A percentile compares a stretch with the other conserved stretches of the same genome.
phyloP scores from a whole-genome alignment of 2,113 vertebrate genomes.

The Empidonax alnorum region DNA sequence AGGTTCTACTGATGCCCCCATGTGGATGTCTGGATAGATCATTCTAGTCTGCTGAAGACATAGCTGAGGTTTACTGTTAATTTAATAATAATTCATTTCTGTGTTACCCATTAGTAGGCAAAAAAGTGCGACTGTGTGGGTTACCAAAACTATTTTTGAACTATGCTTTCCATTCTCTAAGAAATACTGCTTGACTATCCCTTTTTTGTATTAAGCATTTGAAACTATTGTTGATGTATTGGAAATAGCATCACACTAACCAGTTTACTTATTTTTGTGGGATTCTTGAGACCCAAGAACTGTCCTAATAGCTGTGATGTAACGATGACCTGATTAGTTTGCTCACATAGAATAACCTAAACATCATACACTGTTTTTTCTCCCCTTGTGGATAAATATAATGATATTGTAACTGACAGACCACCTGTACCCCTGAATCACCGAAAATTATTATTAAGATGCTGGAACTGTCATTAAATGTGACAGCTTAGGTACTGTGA shows the following conservation, averaged over 20 bases:
- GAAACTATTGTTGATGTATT: background rate
- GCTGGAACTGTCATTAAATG: background rate
- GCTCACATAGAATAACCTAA: background rate
- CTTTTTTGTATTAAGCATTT: background rate
- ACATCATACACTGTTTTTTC: background rate
- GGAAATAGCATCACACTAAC: background rate
- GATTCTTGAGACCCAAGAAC: background rate
- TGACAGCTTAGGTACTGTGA: background rate
- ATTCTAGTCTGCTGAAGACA: background rate
- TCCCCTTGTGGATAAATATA: background rate
- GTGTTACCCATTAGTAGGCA: background rate
- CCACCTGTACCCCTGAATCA: background rate
- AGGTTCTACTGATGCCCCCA: conserved; percentile 28
- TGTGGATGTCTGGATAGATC: conserved; percentile 8
- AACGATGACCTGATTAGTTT: background rate
- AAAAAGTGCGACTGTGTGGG: background rate
- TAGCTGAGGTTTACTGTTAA: background rate
- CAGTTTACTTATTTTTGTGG: background rate
- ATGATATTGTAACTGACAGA: background rate
- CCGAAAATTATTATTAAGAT: background rate
- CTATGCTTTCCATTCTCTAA: background rate
- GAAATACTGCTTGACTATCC: background rate
- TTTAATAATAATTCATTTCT: background rate
- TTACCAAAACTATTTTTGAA: background rate
- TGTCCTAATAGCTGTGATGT: background rate